These are phyloP conservation scores for Tinamus guttatus DNA, from an alignment of 2,113 vertebrate genomes.

Conservation along the genomic window DNA sequence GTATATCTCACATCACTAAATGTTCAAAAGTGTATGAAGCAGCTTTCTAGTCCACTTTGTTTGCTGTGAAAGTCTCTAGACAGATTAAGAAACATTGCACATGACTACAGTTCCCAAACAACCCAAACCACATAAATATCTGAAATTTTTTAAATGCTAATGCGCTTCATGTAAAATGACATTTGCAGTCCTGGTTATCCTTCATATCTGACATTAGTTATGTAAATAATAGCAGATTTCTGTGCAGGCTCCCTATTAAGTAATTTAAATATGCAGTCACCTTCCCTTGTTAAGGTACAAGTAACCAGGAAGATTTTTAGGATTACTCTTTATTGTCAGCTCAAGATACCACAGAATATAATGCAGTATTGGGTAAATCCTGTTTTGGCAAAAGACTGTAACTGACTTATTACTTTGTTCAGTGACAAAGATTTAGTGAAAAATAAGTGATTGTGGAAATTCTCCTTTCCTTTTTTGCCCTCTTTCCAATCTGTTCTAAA, in stretches of 20 bases:
- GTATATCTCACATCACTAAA: background rate
- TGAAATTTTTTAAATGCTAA: background rate
- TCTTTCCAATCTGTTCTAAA: background rate
- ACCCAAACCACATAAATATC: background rate
- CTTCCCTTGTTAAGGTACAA: background rate
- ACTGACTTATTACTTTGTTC: background rate
- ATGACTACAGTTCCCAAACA: background rate
- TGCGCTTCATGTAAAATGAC: background rate
- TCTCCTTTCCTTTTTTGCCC: background rate
- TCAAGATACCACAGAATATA: background rate
- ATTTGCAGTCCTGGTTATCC: background rate
- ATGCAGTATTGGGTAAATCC: background rate
- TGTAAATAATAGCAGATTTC: background rate
- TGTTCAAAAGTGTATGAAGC: background rate
- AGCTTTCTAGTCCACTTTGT: background rate
- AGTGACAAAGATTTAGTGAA: background rate
- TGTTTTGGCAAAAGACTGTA: background rate
- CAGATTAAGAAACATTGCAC: background rate
- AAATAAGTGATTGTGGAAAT: background rate
- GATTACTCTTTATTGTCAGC: background rate
- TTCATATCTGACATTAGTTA: background rate
- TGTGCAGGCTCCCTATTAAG: background rate
- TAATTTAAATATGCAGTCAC: background rate
- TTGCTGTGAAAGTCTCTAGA: background rate
- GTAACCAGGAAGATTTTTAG: background rate